Base-by-base conservation (phyloP, 2,888 invertebrate species). In the Autographa gamma region DNA sequence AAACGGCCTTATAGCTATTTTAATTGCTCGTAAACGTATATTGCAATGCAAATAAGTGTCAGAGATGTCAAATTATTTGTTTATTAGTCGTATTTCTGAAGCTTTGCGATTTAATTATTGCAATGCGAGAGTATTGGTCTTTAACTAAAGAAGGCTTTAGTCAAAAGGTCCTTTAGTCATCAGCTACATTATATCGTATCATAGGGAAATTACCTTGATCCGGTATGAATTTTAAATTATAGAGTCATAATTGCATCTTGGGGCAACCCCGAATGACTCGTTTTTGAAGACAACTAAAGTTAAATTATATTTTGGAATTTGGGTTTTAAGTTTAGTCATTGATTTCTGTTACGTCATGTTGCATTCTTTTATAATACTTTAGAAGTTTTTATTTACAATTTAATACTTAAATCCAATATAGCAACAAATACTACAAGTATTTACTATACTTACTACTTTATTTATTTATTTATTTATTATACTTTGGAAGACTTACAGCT, bases 1-100 rank as follows among this genome's bases (percentile, higher is more conserved):
- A 32, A 61, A 2, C 18, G 6, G 25, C 59, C 72, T 69, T 72
- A 72, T 67, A 62, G 63, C 66, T 65, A 48, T 67, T 75, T 69
- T 62, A 69, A 63, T 72, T 56, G 32, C 38, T 56, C 60, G 48
- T 67, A 58, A 52, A 56, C 25, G 4, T 61, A 63, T 48, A 59
- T 63, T 71, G 43, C 60, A 1, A 68, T 56, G 25, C 32, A 48
- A 66, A 61, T 62, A 25, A 60, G 34, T 69, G 63, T 63, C 60
- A 63, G 43, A 59, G 52, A 60, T 69, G 63, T 13, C 38, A 19
- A 63, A 62, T 19, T 52, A 60, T 60, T 60, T 48, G 19, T 8
- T 48, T 8, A 56, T 56, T 56, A 14, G 13, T 56, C 19, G 19
- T 56, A 18, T 25, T 56, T 16, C 32, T 60, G n/a, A 48, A 48